These are phyloP conservation scores for Clarias batrachus DNA, from an alignment of 2,113 vertebrate species.

Conservation along the genomic window DNA sequence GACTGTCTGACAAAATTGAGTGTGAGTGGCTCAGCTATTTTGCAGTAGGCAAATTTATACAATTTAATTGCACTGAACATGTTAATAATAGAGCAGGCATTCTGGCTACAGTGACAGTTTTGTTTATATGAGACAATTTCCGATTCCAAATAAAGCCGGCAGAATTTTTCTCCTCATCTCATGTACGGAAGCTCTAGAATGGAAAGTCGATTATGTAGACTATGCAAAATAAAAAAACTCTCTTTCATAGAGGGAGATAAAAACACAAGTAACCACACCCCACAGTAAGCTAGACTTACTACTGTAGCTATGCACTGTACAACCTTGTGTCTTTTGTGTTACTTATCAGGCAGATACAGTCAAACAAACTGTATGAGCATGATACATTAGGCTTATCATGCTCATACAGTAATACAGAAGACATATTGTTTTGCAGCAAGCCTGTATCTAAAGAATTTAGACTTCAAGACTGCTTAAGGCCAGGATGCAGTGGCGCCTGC, in stretches of 20 bases:
- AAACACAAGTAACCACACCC: neutral
- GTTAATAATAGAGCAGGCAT: slow-evolving; percentile 3
- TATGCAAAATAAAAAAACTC: neutral
- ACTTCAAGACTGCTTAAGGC: neutral
- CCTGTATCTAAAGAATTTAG: neutral
- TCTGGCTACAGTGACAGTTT: neutral
- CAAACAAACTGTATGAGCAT: too few species aligned
- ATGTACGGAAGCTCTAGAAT: neutral
- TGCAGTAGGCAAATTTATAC: neutral
- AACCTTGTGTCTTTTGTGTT: neutral
- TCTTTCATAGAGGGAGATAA: neutral
- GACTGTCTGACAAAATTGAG: neutral
- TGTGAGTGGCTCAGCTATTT: neutral
- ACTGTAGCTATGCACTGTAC: neutral
- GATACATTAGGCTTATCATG: neutral
- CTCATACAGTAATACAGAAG: neutral
- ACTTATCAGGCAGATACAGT: neutral
- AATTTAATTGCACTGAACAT: neutral
- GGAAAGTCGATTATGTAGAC: neutral
- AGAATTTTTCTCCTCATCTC: neutral
- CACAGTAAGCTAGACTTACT: neutral
- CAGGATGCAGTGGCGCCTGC: neutral
- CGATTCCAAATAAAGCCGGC: neutral
- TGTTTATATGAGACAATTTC: neutral
- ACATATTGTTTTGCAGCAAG: neutral